phyloP scores from a whole-genome alignment of 2,888 invertebrate genomes.

The Volucella inanis region DNA sequence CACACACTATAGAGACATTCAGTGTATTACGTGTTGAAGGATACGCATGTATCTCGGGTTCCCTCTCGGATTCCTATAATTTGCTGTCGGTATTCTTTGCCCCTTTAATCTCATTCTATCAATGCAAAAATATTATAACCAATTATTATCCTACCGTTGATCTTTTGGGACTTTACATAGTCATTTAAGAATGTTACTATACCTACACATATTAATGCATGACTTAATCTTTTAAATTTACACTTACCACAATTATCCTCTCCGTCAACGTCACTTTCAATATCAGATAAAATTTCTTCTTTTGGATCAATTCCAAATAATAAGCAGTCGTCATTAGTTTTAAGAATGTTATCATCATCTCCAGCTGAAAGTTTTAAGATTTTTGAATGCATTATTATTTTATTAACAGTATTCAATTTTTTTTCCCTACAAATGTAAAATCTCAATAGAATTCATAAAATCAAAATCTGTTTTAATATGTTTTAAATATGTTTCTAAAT shows the following conservation, averaged over 20 bases:
- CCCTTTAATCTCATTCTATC: slow-evolving; percentile 68
- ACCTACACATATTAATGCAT: slow-evolving; percentile 14
- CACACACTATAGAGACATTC: slow-evolving; percentile 56
- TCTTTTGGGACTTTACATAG: slow-evolving; percentile 44
- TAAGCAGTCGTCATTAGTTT: slow-evolving; percentile 10
- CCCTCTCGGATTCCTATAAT: slow-evolving; percentile 70
- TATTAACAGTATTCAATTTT: neutral
- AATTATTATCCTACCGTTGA: slow-evolving; percentile 55
- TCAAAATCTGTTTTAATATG: too few species aligned
- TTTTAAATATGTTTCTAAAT: too few species aligned
- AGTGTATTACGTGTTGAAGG: slow-evolving; percentile 70
- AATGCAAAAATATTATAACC: slow-evolving; percentile 61
- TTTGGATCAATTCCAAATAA: slow-evolving; percentile 61
- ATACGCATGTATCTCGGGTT: slow-evolving; percentile 66
- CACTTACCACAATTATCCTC: slow-evolving; percentile 67
- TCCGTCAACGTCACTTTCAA: slow-evolving; percentile 56
- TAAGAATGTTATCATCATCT: slow-evolving; percentile 43
- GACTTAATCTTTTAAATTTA: slow-evolving; percentile 18
- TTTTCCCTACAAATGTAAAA: too few species aligned
- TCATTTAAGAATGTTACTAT: slow-evolving; percentile 52
- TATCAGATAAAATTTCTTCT: slow-evolving; percentile 64
- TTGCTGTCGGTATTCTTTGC: slow-evolving; percentile 59
- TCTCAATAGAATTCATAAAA: too few species aligned
- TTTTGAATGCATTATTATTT: neutral
- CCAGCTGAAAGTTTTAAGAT: slow-evolving; percentile 32